Evolutionary conservation across 2,888 invertebrate species (phyloP).

Genomic region (Alsophila aescularia): DNA sequence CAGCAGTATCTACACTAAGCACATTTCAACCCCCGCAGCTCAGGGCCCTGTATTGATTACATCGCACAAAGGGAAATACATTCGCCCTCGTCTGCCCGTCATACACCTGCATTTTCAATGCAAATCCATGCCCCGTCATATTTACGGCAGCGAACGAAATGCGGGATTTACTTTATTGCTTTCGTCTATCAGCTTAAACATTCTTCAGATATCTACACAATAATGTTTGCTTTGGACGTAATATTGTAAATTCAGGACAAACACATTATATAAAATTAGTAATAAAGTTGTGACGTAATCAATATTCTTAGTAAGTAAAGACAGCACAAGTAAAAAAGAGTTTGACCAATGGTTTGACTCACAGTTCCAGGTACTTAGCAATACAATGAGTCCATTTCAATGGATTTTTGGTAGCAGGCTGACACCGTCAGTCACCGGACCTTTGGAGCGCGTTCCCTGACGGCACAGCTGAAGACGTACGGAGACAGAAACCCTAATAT

Average conservation of each 20-base stretch:
- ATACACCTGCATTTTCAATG: slow-evolving; percentile 44
- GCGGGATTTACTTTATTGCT: slow-evolving; percentile 19
- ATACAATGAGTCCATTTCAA: slow-evolving; percentile 33
- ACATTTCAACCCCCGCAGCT: slow-evolving; percentile 37
- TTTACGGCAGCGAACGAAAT: slow-evolving; percentile 11
- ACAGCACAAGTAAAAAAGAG: slow-evolving; percentile 34
- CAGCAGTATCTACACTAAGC: slow-evolving; percentile 27
- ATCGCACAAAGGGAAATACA: slow-evolving; percentile 58
- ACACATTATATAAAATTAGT: no score
- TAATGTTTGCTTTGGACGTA: no score
- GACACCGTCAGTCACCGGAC: slow-evolving; percentile 26
- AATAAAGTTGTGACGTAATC: background rate
- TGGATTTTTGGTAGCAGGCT: slow-evolving; percentile 40
- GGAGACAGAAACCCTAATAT: slow-evolving; percentile 44
- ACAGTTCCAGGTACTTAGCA: slow-evolving; percentile 32
- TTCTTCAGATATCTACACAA: no score
- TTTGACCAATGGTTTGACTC: slow-evolving; percentile 24
- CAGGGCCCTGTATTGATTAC: slow-evolving; percentile 52
- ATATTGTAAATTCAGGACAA: no score
- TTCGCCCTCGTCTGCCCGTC: slow-evolving; percentile 47
- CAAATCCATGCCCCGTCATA: slow-evolving; percentile 33
- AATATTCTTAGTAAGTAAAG: slow-evolving; percentile 8
- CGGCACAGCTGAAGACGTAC: no score
- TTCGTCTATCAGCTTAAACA: background rate
- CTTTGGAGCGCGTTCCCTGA: slow-evolving; percentile 22